phyloP scores from a whole-genome alignment of 2,113 vertebrate species.

The Proterorhinus semilunaris region DNA sequence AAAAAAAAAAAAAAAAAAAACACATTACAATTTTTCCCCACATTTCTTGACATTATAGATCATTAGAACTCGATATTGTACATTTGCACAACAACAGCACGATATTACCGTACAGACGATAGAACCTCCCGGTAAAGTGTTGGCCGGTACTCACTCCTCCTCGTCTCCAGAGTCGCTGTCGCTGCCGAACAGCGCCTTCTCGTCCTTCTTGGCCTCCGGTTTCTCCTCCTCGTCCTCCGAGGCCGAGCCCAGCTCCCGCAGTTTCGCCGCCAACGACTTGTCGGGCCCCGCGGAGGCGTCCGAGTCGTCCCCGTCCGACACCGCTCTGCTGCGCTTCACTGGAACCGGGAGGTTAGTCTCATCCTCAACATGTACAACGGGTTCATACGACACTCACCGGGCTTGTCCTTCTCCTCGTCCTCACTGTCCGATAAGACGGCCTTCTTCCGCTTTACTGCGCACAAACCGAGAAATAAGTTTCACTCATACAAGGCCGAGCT shows the following conservation, averaged over 20 bases:
- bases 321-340: constrained; percentile 83
- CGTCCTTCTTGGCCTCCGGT: constrained; percentile 78
- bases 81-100: too few species aligned
- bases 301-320: constrained; percentile 89
- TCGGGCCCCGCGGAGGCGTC: constrained; percentile 75
- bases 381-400: constrained; percentile 47
- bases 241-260: constrained; percentile 82
- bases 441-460: constrained; percentile 85
- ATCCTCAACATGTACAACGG: too few species aligned
- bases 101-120: too few species aligned
- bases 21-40: too few species aligned
- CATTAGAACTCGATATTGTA: too few species aligned
- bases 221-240: constrained; percentile 85
- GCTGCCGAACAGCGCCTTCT: constrained; percentile 93
- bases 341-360: background rate
- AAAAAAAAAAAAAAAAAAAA: too few species aligned
- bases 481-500: background rate
- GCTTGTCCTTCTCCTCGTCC: constrained; percentile 59
- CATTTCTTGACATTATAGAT: too few species aligned
- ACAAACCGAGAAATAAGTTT: background rate
- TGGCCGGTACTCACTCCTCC: constrained; percentile 89
- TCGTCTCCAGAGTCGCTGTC: constrained; percentile 93
- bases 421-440: constrained; percentile 92
- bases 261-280: constrained; percentile 75
- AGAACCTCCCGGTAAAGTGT: too few species aligned